These are phyloP conservation scores for Philotrypesis tridentata DNA, from an alignment of 1,140 invertebrate species.

Conservation along the genomic window DNA sequence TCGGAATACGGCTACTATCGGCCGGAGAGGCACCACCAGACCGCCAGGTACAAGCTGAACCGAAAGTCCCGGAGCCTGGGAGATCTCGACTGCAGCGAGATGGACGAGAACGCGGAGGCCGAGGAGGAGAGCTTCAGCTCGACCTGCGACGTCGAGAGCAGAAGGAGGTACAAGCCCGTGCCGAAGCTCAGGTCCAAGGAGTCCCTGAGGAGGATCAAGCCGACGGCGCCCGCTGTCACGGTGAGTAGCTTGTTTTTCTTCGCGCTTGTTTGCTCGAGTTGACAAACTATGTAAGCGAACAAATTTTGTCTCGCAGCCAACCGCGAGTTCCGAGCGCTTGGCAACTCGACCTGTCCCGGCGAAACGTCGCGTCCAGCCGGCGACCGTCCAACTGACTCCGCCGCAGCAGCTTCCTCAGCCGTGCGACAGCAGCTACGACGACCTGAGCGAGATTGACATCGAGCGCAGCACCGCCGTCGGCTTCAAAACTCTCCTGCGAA, in stretches of 20 bases:
- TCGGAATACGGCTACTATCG: not conserved
- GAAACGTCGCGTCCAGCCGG: constrained; percentile 50
- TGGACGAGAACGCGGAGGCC: constrained; percentile 17
- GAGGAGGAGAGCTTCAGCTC: not conserved
- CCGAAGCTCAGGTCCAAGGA: constrained; percentile 52
- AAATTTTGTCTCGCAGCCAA: not conserved
- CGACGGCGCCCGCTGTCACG: not conserved
- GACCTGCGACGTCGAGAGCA: not conserved
- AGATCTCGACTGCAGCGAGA: constrained; percentile 43
- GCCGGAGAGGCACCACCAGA: not conserved
- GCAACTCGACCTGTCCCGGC: constrained; percentile 50
- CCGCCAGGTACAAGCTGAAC: constrained; percentile 30
- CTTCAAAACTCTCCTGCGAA: constrained; percentile 61
- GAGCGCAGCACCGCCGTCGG: constrained; percentile 63
- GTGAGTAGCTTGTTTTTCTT: constrained; percentile 6
- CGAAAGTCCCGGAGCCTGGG: constrained; percentile 42
- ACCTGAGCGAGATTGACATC: constrained; percentile 55
- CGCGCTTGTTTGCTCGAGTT: too few species aligned
- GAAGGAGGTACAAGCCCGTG: constrained; percentile 44
- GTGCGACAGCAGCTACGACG: constrained; percentile 43
- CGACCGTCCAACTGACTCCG: not conserved
- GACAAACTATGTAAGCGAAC: too few species aligned
- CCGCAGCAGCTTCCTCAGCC: not conserved
- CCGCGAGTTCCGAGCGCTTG: not conserved
- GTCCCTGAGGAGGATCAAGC: constrained; percentile 46